Evolutionary conservation across 2,888 invertebrate genomes (phyloP), one percentile per base, ranked within the genome.

Genomic region (Cataglyphis rosenhaueri): DNA sequence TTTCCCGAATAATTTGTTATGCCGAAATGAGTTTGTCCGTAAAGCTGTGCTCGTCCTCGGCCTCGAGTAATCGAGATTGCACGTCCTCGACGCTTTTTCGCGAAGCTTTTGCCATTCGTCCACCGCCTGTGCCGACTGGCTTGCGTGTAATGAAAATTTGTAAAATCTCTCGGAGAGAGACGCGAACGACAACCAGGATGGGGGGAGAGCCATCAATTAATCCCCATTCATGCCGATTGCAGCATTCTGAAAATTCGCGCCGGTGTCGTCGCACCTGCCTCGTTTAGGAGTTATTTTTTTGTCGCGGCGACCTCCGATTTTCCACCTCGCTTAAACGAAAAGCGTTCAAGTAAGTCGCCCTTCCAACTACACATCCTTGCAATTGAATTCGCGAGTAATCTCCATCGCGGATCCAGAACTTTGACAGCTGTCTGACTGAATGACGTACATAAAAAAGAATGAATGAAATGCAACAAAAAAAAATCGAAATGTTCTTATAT

Each of bases 171-270:
- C 48, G 75, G 57, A 32, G 76, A 52, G 44, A 65, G 48, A 29
- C 48, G 52, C 68, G 29, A 52, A 59, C 59, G 74, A 59, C 78
- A 59, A 61, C 48, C 48, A 74, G 48, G 44, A 70, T 78, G 75
- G 44, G 86, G 86, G 76, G 82, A 81, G 70, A 81, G 70, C 84
- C 84, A 87, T 90, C 91, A 91, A 91, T 91, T 91, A 91, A 91
- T 91, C 89, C 89, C 91, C 88, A 91, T 91, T 91, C 91, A 90
- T 87, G 87, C 86, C 90, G 91, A 91, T 91, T 89, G 91, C 90
- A 91, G 89, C 82, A 87, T 88, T 91, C 87, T 85, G 88, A 86
- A 86, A 88, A 88, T 90, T 82, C 44, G 32, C 75, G 65, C 68
- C 59, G 64, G 41, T 52, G 12, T 57, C 38, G 55, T 48, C 74